Base-by-base conservation (phyloP, 2,888 invertebrate species). In the Neelides folsomi region DNA sequence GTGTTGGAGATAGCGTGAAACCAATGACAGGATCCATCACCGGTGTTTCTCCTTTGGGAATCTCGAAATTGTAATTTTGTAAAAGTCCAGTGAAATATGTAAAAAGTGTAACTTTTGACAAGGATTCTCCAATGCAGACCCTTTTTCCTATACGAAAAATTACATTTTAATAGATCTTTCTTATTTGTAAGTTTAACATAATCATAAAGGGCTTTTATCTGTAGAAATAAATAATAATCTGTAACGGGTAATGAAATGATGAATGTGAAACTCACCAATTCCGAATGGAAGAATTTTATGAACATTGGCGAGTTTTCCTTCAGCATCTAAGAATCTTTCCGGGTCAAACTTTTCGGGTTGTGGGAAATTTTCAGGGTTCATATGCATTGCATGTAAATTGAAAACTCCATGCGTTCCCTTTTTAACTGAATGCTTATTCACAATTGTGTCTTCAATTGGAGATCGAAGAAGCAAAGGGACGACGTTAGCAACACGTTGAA, bases 281-380 rank as follows among this genome's bases (percentile, higher is more conserved):
- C 59, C 60, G 45, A 62, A 62, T 9, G 58, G 53, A n/a, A 59
- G 39, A 1, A 62, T 40, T 52, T 58, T 56, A 10, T 60, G 51
- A 6, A 52, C 37, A 39, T 62, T 62, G 8, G 56, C 38, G 9
- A 62, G 51, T n/a, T 54, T 54, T 16, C 53, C 55, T 1, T 49
- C 51, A 3, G 34, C n/a, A 34, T 47, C 49, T 8, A 62, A 42
- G 44, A 62, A 62, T 34, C 59, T 19, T 19, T 57, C 49, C 8
- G 62, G 62, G 8, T 47, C 45, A 40, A 62, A 60, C 13, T 41
- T 42, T 2, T 15, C 4, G 1, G 62, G 62, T 18, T 58, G 43
- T 4, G 16, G 12, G 58, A 57, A 59, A 3, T 51, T 27, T 9
- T 52, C 19, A 1, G 40, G 15, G 40, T 52, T 54, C 41, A 51